phyloP scores from a whole-genome alignment of 2,797 vertebrate species.

The Hypotaenidia philippensis region DNA sequence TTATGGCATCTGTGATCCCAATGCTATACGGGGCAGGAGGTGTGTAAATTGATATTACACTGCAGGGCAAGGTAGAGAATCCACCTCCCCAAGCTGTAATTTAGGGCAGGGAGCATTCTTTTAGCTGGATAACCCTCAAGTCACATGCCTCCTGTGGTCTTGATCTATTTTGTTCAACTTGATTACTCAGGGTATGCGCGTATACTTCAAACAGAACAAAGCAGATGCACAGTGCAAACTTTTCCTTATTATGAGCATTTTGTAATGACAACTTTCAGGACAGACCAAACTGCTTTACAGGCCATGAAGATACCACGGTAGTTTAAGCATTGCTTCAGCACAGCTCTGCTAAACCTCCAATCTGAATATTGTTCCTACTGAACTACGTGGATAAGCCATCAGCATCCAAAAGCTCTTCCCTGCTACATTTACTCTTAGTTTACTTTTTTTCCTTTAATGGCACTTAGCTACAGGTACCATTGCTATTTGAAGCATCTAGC shows the following conservation, averaged over 20 bases:
- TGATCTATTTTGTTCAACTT: background rate
- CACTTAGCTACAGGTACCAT: background rate
- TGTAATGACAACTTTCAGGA: background rate
- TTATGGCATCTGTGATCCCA: background rate
- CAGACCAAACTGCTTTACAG: background rate
- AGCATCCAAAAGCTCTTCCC: background rate
- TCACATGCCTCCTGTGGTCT: background rate
- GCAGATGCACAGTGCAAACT: fast-evolving
- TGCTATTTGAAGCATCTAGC: background rate
- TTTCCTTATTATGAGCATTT: background rate
- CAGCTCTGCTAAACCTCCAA: background rate
- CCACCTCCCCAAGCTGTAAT: background rate
- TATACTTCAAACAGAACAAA: background rate
- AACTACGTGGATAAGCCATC: background rate
- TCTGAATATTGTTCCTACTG: background rate
- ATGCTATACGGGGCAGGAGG: background rate
- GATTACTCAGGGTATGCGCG: background rate
- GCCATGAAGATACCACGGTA: background rate
- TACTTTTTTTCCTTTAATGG: background rate
- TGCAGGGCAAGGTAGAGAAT: background rate
- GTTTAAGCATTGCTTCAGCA: background rate
- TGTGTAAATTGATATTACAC: background rate
- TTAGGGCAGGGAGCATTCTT: background rate
- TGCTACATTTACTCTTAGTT: too few relatives aligned
- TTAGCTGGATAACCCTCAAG: background rate